Evolutionary conservation across 2,888 invertebrate species (phyloP), one percentile per base, ranked within the genome.

Genomic region (Caenorhabditis sp.): DNA sequence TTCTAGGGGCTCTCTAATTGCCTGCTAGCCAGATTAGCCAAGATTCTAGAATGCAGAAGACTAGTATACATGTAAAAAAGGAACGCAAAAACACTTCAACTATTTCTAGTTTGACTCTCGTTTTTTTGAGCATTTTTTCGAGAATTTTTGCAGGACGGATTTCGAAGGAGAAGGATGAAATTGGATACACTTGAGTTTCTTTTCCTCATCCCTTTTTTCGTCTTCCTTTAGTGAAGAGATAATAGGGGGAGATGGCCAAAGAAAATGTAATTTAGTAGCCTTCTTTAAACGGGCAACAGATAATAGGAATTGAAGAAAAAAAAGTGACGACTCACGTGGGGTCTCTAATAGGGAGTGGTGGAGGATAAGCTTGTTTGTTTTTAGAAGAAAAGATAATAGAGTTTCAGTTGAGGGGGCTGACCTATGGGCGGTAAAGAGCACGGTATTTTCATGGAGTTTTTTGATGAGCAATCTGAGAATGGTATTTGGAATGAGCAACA

Each of bases 191-290:
- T 54, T 64, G 54, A 64, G 72, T 16, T 47, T 47, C 47, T 47
- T 47, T 47, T 47, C 19, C 19, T n/a, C 47, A 16, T 14, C 47
- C n/a, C 7, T 47, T 47, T 47, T 16, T 14, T 12, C n/a, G 5
- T 44, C n/a, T 14, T 10, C 14, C 16, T 28, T 19, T 16, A 0
- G 19, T 19, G 41, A 44, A 31, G 22, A 41, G 44, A 35, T 14
- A 75, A 19, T 38, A 69, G 38, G 35, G 5, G 35, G 38, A 44
- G n/a, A 38, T 24, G 54, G 54, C 64, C 64, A 63, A 56, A 74
- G 74, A 74, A 74, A 74, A 74, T 74, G 54, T 54, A 74, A 74
- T 74, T 74, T 74, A 35, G 73, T 59, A 31, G 14, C 14, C n/a
- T 44, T 47, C 38, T 7, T 31, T 24, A 68, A 68, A 54, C 19